Base-by-base conservation (phyloP, 2,797 vertebrate genomes). In the Gephyroberyx darwinii region DNA sequence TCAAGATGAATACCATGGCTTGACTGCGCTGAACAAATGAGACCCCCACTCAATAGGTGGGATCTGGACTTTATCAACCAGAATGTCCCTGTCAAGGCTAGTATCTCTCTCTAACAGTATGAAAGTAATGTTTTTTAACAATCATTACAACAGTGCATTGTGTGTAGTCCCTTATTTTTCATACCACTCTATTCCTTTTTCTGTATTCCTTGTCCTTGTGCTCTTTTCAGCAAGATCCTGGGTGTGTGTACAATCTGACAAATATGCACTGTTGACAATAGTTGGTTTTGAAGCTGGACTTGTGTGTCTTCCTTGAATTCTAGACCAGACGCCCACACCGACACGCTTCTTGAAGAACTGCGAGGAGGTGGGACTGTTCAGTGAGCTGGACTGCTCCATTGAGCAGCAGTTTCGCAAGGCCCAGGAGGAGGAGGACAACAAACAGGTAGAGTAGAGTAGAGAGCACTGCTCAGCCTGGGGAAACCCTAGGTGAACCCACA, bases 291-390 rank as follows among this genome's bases (percentile, higher is more conserved):
- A 55, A 69, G 1, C 5, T 50, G 8, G 5, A 7, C 19, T 53
- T 57, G 35, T 59, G 31, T 20, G 22, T n/a, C 48, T 41, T 74
- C n/a, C 14, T 78, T 85, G 50, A 65, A 65, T 90, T 86, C 26
- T 93, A 99, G 98, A 99, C 93, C 98, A 99, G 91, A 99, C 98
- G 59, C 98, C 98, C 1, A 99, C 98, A 4, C 98, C 98, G 17
- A 99, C 98, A 0, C 96, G 98, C 68, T 99, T 99, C 89, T 91
- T 99, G 93, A 99, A 99, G 94, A 99, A 99, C 91, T 99, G 98
- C 56, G 98, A 99, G 85, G 98, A 99, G 85, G 98, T 99, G 60
- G 98, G 98, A 53, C 93, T 99, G 87, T 99, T 99, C 91, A 98
- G 93, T 6, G 98, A 99, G 74, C 95, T 99, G 48, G 97, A 98